phyloP scores from a whole-genome alignment of 2,113 vertebrate genomes.

The Madoqua kirkii region DNA sequence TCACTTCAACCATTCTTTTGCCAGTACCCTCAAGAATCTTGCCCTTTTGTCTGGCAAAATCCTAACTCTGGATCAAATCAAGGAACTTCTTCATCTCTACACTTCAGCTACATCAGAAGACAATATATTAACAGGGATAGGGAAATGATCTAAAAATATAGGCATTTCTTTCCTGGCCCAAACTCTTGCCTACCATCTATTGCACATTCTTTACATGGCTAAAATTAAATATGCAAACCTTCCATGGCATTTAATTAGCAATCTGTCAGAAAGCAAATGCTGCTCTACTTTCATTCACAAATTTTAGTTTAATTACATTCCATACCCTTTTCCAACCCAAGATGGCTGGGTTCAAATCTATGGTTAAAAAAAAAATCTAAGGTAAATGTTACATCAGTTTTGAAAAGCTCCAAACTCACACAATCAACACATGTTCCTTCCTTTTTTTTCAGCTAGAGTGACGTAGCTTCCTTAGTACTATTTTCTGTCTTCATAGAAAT shows the following conservation, averaged over 20 bases:
- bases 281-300: slow-evolving; percentile 73
- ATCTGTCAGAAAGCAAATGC: slow-evolving; percentile 67
- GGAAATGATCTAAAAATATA: slow-evolving; percentile 62
- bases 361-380: slow-evolving; percentile 48
- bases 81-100: slow-evolving; percentile 40
- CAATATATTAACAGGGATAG: slow-evolving; percentile 55
- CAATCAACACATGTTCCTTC: neutral
- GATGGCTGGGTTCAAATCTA: slow-evolving; percentile 55
- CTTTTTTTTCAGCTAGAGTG: neutral
- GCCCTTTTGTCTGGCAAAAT: slow-evolving; percentile 17
- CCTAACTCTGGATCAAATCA: slow-evolving; percentile 22
- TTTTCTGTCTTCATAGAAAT: slow-evolving; percentile 48
- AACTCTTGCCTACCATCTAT: slow-evolving; percentile 67
- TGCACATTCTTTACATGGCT: slow-evolving; percentile 67
- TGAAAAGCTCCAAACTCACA: slow-evolving; percentile 44
- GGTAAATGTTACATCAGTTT: slow-evolving; percentile 56
- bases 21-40: neutral
- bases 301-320: slow-evolving; percentile 66
- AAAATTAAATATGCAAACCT: slow-evolving; percentile 72
- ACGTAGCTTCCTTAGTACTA: slow-evolving; percentile 8
- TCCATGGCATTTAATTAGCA: slow-evolving; percentile 72
- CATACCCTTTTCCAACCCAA: slow-evolving; percentile 60
- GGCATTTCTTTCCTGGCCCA: slow-evolving; percentile 55
- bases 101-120: slow-evolving; percentile 44
- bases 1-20: neutral